Conservation (phyloP, 2,888 invertebrate genomes). For the Agonopterix arenella region DNA sequence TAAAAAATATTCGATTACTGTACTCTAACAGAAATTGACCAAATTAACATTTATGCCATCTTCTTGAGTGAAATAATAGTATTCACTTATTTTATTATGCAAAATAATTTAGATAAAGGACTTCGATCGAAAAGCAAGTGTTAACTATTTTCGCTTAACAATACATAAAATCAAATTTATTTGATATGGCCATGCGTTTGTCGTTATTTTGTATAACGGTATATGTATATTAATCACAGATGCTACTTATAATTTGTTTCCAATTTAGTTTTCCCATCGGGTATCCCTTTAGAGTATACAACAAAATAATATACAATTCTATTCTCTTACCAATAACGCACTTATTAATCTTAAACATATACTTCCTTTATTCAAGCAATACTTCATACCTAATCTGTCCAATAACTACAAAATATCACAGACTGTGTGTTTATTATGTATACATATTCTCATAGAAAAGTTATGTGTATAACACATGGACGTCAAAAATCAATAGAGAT, state of each 20-base stretch:
- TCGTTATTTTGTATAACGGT: conserved; percentile 58
- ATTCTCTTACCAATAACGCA: conserved; percentile 69
- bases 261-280: conserved; percentile 39
- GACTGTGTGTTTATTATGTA: conserved; percentile 76
- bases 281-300: conserved; percentile 48
- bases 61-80: no score
- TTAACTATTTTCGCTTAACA: conserved; percentile 42
- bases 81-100: no score
- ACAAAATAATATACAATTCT: conserved; percentile 51
- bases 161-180: conserved; percentile 61
- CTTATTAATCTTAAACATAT: conserved; percentile 69
- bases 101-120: not conserved
- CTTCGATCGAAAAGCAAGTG: conserved; percentile 13
- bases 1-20: no score
- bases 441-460: conserved; percentile 76
- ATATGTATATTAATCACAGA: conserved; percentile 73
- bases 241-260: conserved; percentile 54
- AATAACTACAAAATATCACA: conserved; percentile 77
- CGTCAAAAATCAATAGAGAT: conserved; percentile 71
- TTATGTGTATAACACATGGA: conserved; percentile 75
- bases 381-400: conserved; percentile 71
- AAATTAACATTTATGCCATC: no score
- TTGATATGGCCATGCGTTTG: conserved; percentile 71
- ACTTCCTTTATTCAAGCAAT: conserved; percentile 70
- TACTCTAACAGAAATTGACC: no score